Conservation (phyloP, 2,888 invertebrate species). For the Pterobdella sp. region DNA sequence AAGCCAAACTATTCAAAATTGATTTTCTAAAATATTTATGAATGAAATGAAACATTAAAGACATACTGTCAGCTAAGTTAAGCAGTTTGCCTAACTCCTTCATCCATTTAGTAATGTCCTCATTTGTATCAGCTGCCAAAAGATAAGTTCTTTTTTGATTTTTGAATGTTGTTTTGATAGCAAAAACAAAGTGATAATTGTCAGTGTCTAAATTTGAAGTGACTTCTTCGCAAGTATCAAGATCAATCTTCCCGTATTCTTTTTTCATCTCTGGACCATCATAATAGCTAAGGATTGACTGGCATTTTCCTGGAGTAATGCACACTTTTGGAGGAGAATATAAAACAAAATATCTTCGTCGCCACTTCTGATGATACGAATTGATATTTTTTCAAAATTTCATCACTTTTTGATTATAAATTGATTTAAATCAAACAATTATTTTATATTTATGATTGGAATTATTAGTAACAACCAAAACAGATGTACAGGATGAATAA, state of each 20-base stretch:
- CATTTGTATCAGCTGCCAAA: slow-evolving; percentile 80
- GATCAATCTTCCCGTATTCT: slow-evolving; percentile 60
- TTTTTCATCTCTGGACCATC: slow-evolving; percentile 59
- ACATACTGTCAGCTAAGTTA: background rate
- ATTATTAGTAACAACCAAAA: no score
- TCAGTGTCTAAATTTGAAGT: slow-evolving; percentile 46
- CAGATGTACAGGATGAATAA: no score
- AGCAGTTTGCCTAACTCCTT: slow-evolving; percentile 86
- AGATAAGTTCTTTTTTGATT: slow-evolving; percentile 73
- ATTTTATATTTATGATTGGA: no score
- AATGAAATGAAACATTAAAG: background rate
- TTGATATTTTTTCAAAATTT: background rate
- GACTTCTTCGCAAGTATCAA: slow-evolving; percentile 92
- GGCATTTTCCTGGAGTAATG: slow-evolving; percentile 66
- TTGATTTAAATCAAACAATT: background rate
- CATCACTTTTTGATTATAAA: background rate
- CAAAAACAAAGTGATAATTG: slow-evolving; percentile 44
- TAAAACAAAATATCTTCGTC: slow-evolving; percentile 20
- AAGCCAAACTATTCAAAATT: no score
- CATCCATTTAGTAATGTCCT: slow-evolving; percentile 91
- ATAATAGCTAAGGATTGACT: slow-evolving; percentile 77
- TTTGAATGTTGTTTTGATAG: slow-evolving; percentile 46
- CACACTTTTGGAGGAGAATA: slow-evolving; percentile 16
- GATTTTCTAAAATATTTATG: background rate
- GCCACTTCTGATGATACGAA: slow-evolving; percentile 13